A percentile compares a stretch with the other conserved stretches of the same genome.
Conservation (phyloP, 2,113 vertebrate species). For the Chlorodrepanis virens region DNA sequence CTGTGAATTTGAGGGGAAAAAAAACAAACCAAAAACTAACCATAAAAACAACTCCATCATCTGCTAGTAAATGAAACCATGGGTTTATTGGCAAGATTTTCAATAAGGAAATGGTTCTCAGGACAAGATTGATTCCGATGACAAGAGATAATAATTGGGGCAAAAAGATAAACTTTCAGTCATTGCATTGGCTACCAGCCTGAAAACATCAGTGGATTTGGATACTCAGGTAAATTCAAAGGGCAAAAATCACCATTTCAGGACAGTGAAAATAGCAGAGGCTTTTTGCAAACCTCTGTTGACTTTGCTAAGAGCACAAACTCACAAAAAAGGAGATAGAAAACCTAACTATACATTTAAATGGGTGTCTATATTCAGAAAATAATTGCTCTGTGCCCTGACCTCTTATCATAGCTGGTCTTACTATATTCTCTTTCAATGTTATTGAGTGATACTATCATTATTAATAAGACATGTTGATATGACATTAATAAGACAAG, state of each 20-base stretch:
- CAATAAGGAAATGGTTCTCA: background rate
- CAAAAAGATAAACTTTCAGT: background rate
- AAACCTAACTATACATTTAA: background rate
- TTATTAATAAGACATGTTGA: conserved; percentile 31
- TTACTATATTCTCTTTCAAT: background rate
- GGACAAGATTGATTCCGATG: background rate
- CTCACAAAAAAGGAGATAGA: background rate
- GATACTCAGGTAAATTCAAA: background rate
- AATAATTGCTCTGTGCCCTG: background rate
- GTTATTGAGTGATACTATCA: background rate
- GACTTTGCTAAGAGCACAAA: background rate
- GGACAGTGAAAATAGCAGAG: background rate
- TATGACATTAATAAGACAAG: conserved; percentile 34
- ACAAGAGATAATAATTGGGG: background rate
- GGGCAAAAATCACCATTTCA: background rate
- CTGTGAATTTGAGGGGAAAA: background rate
- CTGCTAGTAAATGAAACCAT: background rate
- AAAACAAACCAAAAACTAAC: background rate
- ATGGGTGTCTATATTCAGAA: background rate
- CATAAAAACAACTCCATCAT: background rate
- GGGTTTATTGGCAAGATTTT: background rate
- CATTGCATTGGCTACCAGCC: background rate
- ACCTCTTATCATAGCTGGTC: background rate
- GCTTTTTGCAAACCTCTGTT: background rate
- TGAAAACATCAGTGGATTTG: background rate